phyloP scores from a whole-genome alignment of 2,888 invertebrate genomes.

The Quadroppia sp. region DNA sequence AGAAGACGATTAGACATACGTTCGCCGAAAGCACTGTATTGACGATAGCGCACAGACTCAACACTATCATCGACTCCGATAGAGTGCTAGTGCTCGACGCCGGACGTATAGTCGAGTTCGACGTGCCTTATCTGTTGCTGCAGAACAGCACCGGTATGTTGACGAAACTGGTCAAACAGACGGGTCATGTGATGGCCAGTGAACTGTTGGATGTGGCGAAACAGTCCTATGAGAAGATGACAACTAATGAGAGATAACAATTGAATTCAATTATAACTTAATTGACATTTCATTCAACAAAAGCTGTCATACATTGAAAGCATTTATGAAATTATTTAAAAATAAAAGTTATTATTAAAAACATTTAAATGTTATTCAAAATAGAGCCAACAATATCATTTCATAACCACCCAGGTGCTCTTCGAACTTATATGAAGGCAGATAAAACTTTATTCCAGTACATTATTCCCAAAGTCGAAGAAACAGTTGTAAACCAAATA shows the following conservation, averaged over 20 bases:
- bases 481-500: too few relatives aligned
- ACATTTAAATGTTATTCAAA: too few relatives aligned
- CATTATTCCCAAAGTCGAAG: too few relatives aligned
- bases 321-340: too few relatives aligned
- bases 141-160: conserved; percentile 13
- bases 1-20: conserved; percentile 68
- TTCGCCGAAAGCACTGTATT: conserved; percentile 77
- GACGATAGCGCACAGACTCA: conserved; percentile 66
- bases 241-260: background rate
- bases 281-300: too few relatives aligned
- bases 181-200: conserved; percentile 19
- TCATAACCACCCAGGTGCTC: too few relatives aligned
- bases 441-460: too few relatives aligned
- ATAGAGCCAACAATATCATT: too few relatives aligned
- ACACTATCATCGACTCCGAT: conserved; percentile 3
- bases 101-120: conserved; percentile 20
- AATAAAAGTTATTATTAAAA: too few relatives aligned
- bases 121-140: conserved; percentile 32
- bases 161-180: conserved; percentile 31
- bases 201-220: conserved; percentile 23
- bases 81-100: conserved; percentile 55
- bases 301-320: too few relatives aligned
- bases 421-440: too few relatives aligned
- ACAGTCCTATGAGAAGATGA: background rate
- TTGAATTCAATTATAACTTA: background rate